These are phyloP conservation scores for Tuta absoluta DNA, from an alignment of 2,888 invertebrate species.

Conservation along the genomic window DNA sequence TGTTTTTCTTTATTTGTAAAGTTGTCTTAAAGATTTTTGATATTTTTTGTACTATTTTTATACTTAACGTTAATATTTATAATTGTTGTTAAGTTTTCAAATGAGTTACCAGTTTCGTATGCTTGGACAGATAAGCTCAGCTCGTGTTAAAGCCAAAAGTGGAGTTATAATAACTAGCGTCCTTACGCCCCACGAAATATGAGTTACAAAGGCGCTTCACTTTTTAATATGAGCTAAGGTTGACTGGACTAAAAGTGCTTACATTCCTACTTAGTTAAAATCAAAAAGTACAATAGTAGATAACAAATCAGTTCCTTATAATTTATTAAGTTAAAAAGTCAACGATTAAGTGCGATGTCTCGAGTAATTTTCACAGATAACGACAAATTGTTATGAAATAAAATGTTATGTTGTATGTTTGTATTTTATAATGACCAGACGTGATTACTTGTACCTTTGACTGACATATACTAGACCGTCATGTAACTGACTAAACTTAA, in stretches of 20 bases:
- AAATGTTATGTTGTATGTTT: slow-evolving; percentile 56
- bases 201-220: too few species aligned
- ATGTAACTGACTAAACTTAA: slow-evolving; percentile 27
- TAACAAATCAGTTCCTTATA: slow-evolving; percentile 30
- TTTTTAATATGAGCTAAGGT: too few species aligned
- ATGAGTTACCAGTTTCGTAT: slow-evolving; percentile 51
- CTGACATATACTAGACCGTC: slow-evolving; percentile 36
- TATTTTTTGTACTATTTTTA: slow-evolving; percentile 48
- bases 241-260: slow-evolving; percentile 32
- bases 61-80: slow-evolving; percentile 43
- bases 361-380: slow-evolving; percentile 45
- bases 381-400: slow-evolving; percentile 59
- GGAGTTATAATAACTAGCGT: too few species aligned
- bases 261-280: slow-evolving; percentile 40
- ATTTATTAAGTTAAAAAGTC: slow-evolving; percentile 43
- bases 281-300: slow-evolving; percentile 33
- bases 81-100: slow-evolving; percentile 39
- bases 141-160: too few species aligned
- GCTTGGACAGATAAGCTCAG: slow-evolving; percentile 34
- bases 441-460: slow-evolving; percentile 20
- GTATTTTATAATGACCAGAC: slow-evolving; percentile 41
- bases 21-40: slow-evolving; percentile 19
- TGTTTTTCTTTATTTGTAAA: slow-evolving; percentile 21
- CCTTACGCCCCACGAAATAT: too few species aligned
- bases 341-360: slow-evolving; percentile 75